phyloP scores from a whole-genome alignment of 2,113 vertebrate species.

The Hystrix brachyura region DNA sequence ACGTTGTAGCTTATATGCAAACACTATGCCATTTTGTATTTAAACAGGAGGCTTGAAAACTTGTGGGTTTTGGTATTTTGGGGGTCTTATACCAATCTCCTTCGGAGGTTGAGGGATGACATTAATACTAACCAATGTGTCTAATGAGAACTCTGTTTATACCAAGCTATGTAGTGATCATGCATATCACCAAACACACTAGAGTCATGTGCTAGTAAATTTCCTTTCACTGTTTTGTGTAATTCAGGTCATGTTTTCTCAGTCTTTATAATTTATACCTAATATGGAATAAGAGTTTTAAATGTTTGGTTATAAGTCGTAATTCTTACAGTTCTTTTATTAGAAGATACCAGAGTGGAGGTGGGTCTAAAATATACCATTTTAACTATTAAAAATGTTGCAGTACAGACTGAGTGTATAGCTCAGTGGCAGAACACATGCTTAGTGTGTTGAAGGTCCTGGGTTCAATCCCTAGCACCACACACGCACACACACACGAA shows the following conservation, averaged over 20 bases:
- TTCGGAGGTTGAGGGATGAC: not conserved
- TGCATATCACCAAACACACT: not conserved
- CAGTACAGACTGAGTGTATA: not conserved
- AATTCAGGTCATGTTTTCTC: constrained; percentile 53
- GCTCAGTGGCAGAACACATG: not conserved
- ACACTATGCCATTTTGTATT: not conserved
- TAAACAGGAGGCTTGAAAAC: not conserved
- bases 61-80: not conserved
- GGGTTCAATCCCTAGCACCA: not conserved
- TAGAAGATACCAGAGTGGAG: not conserved
- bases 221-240: constrained; percentile 26
- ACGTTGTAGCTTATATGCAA: not conserved
- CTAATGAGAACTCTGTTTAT: constrained; percentile 36
- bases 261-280: constrained; percentile 33
- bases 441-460: not conserved
- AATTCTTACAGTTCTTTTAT: constrained; percentile 31
- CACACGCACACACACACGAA: not conserved
- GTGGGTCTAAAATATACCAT: not conserved
- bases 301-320: constrained; percentile 23
- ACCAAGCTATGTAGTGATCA: not conserved
- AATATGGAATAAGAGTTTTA: not conserved
- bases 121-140: not conserved
- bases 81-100: not conserved
- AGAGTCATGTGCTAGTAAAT: not conserved
- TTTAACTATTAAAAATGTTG: not conserved